Conservation (phyloP, 2,113 vertebrate species). For the Corythornis vintsioides region DNA sequence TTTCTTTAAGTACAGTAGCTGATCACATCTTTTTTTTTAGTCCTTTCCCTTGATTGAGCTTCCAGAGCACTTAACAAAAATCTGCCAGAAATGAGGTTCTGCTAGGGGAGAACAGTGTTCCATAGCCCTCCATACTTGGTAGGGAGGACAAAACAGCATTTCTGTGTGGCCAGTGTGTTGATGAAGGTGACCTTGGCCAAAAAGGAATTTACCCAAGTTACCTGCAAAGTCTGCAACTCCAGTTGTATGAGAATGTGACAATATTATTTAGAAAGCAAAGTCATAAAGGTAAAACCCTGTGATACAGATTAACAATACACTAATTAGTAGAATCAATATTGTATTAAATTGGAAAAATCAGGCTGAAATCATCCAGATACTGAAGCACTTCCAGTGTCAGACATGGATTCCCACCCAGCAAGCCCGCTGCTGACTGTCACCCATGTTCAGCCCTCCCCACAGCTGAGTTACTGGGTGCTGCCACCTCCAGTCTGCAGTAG, state of each 20-base stretch:
- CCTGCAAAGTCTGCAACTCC: neutral
- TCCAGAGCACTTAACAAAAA: neutral
- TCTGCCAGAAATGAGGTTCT: neutral
- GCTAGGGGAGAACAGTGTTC: neutral
- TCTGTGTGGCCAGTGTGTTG: neutral
- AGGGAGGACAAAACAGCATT: neutral
- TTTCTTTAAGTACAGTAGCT: neutral
- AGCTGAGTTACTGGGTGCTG: neutral
- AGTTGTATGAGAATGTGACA: neutral
- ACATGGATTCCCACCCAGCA: neutral
- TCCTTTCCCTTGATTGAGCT: neutral
- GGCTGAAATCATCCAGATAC: fast-evolving
- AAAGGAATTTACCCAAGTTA: neutral
- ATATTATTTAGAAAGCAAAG: neutral
- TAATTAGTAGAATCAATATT: neutral
- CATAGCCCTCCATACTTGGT: neutral
- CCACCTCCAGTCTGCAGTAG: slow-evolving; percentile 26
- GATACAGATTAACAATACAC: neutral
- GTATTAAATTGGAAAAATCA: neutral
- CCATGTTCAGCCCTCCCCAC: neutral
- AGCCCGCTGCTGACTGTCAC: fast-evolving
- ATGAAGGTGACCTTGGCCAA: neutral
- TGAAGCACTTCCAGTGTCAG: neutral
- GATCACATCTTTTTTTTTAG: neutral
- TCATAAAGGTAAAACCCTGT: neutral